Conservation (phyloP, 92 coral and sea anemone genomes). For the Meandrina meandrites region DNA sequence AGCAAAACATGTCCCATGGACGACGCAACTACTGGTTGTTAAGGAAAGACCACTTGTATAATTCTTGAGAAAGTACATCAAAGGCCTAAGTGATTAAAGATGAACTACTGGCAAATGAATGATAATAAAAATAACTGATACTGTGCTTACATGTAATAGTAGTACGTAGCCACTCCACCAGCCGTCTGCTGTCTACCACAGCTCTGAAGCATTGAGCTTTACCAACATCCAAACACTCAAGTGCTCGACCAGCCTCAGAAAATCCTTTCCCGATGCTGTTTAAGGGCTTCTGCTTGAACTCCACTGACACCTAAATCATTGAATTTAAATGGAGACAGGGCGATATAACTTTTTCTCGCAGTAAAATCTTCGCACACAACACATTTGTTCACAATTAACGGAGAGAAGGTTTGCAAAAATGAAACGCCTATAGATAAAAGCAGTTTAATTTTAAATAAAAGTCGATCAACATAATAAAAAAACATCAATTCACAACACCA, state of each 20-base stretch:
- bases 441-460: neutral
- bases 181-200: constrained; percentile 57
- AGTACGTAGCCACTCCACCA: constrained; percentile 67
- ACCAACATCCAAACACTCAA: constrained; percentile 37
- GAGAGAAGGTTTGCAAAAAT: too few relatives aligned
- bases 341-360: too few relatives aligned
- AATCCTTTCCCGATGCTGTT: constrained; percentile 51
- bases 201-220: constrained; percentile 58
- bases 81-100: too few relatives aligned
- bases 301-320: constrained; percentile 32
- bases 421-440: neutral
- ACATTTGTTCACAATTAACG: too few relatives aligned
- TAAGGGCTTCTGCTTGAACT: constrained; percentile 56
- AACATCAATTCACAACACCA: neutral
- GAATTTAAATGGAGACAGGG: neutral
- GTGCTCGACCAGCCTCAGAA: constrained; percentile 49
- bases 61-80: too few relatives aligned
- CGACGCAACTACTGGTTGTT: too few relatives aligned
- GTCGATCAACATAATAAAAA: neutral
- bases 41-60: too few relatives aligned
- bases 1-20: too few relatives aligned
- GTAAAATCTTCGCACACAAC: too few relatives aligned
- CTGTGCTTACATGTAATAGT: constrained; percentile 65
- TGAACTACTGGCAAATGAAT: neutral
- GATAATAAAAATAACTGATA: neutral